phyloP scores from a whole-genome alignment of 1,140 invertebrate genomes.

The Drosophila biarmipes region DNA sequence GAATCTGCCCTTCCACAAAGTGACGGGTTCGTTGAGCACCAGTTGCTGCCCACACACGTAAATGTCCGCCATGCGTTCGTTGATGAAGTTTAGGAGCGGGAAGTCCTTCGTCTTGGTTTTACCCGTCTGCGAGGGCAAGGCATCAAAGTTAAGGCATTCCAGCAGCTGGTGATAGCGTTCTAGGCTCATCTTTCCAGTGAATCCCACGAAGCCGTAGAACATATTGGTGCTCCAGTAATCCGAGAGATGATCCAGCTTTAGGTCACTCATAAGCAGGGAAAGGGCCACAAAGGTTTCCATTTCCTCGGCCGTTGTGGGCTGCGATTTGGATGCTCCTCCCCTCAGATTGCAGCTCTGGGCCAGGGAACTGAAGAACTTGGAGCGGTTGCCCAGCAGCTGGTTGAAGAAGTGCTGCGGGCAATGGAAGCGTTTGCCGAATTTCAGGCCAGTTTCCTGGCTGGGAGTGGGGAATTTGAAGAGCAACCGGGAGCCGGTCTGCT shows the following conservation, averaged over 20 bases:
- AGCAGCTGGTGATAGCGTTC: slow-evolving; percentile 51
- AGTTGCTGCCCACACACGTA: slow-evolving; percentile 62
- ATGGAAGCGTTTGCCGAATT: slow-evolving; percentile 28
- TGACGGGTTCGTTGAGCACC: slow-evolving; percentile 63
- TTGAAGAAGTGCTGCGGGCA: slow-evolving; percentile 60
- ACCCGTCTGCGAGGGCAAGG: neutral
- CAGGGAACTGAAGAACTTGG: slow-evolving; percentile 50
- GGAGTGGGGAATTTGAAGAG: slow-evolving; percentile 53
- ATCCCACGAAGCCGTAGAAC: slow-evolving; percentile 57
- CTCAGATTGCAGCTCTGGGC: slow-evolving; percentile 39
- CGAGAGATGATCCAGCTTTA: slow-evolving; percentile 40
- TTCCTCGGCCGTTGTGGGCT: slow-evolving; percentile 45
- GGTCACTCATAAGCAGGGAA: slow-evolving; percentile 53
- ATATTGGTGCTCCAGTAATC: slow-evolving; percentile 58
- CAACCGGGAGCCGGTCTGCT: slow-evolving; percentile 37
- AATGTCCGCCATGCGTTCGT: slow-evolving; percentile 56
- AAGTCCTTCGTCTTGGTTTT: neutral
- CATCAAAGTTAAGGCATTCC: slow-evolving; percentile 51
- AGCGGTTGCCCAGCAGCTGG: slow-evolving; percentile 55
- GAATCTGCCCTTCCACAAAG: slow-evolving; percentile 62
- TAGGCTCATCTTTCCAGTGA: slow-evolving; percentile 46
- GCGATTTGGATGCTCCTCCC: neutral
- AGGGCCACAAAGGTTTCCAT: slow-evolving; percentile 65
- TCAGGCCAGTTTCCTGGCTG: slow-evolving; percentile 37
- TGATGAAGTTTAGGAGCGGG: slow-evolving; percentile 52